Conservation (phyloP, 1,140 invertebrate genomes). For the Cotesia glomerata region DNA sequence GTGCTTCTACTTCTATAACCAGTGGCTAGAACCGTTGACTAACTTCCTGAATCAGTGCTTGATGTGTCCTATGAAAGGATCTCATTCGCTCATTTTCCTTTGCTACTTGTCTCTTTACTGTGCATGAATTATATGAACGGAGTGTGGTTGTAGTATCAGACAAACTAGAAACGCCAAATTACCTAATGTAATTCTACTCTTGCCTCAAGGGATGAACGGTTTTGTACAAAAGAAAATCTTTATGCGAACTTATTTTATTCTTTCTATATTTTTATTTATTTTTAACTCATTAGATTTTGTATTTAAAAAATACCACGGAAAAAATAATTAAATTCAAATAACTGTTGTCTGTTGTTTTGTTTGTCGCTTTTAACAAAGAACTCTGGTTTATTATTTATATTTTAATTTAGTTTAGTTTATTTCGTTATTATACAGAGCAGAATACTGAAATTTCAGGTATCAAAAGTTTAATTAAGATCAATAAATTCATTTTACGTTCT, state of each 20-base stretch:
- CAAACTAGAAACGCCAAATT: neutral
- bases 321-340: too few relatives aligned
- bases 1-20: neutral
- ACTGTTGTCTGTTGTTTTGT: too few relatives aligned
- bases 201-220: too few relatives aligned
- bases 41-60: conserved; percentile 13
- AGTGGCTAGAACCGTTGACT: neutral
- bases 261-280: too few relatives aligned
- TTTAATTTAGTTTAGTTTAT: neutral
- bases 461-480: conserved; percentile 44
- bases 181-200: too few relatives aligned
- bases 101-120: neutral
- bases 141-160: neutral
- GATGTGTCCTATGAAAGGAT: conserved; percentile 10
- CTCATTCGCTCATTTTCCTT: conserved; percentile 1
- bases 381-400: neutral
- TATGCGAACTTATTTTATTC: too few relatives aligned
- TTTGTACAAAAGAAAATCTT: too few relatives aligned
- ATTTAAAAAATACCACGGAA: too few relatives aligned
- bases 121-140: neutral
- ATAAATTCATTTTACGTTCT: conserved; percentile 36
- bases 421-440: neutral
- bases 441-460: conserved; percentile 6
- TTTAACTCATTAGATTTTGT: too few relatives aligned
- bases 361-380: too few relatives aligned